Evolutionary conservation across 1,140 invertebrate genomes (phyloP), one percentile per base, ranked within the genome.

Genomic region (Microplitis demolitor): DNA sequence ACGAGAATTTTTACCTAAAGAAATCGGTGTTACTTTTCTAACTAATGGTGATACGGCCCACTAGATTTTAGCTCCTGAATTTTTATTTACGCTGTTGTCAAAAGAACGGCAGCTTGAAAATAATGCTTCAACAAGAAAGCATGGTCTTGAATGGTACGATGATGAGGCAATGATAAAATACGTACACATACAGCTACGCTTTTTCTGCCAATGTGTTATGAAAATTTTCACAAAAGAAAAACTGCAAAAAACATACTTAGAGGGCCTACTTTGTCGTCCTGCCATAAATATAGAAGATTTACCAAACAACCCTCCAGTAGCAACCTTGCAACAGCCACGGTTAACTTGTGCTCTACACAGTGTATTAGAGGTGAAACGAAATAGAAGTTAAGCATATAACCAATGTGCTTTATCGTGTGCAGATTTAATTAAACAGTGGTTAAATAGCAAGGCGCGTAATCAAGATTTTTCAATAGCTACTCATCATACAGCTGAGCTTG

Each of bases 1-100:
- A 5, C 31, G 13, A 50, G 16, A 45, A 3, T 70, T 70, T 51
- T 31, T 70, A 62, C 69, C 69, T 24, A 70, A 70, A 70, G 69
- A 70, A 50, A 39, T 70, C 5, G 69, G 56, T 6, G 33, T 72
- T 31, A 37, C 16, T 2, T 9, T 3, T 13, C 37, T 51, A 14
- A 16, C 9, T 11, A 13, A 35, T 11, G 34, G 45, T 50, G 50
- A 45, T 14, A 50, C 45, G 13, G 35, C 13, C 1, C 39, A 51
- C 14, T 66, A 37, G 63, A 16, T 66, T 16, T 45, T 31, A 2
- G 16, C 31, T 16, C 63, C 16, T 5, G 14, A 45, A 51, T 66
- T 66, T 51, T 31, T 24, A 1, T 51, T 14, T 24, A 16, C n/a
- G 8, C 31, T 50, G 5, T 9, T 33, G 16, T 31, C 14, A 31